A percentile compares a stretch with the other conserved stretches of the same genome.
Evolutionary conservation across 2,113 vertebrate genomes (phyloP).

Genomic region (Ailurus styani): DNA sequence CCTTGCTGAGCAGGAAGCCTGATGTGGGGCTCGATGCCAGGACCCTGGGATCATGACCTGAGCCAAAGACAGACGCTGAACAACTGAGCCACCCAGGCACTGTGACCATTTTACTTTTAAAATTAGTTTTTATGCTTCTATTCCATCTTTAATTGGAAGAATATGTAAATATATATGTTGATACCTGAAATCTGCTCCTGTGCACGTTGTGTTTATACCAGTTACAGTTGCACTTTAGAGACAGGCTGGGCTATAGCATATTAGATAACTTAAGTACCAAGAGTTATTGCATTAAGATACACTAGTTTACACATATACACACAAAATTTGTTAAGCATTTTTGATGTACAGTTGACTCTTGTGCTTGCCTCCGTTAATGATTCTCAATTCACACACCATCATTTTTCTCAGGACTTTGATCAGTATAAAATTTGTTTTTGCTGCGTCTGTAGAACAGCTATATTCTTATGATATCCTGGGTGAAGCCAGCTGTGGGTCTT

Average conservation of each 20-base stretch:
- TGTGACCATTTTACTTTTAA: background rate
- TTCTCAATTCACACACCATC: background rate
- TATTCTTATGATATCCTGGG: background rate
- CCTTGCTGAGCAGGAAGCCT: too few species aligned
- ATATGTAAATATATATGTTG: background rate
- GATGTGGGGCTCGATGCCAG: too few species aligned
- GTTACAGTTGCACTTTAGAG: background rate
- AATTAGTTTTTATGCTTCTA: background rate
- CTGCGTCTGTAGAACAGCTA: background rate
- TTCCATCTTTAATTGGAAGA: background rate
- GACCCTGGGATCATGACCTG: too few species aligned
- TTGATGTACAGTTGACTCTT: background rate
- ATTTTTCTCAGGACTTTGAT: slow-evolving; percentile 6
- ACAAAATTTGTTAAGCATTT: background rate
- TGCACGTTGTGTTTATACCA: background rate
- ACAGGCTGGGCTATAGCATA: background rate
- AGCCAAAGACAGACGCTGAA: too few species aligned
- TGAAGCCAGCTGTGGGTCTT: background rate
- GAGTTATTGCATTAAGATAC: background rate
- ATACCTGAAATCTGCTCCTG: background rate
- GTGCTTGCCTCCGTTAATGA: background rate
- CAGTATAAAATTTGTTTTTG: background rate
- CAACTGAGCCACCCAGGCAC: too few species aligned
- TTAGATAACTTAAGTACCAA: background rate
- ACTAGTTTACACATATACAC: background rate